Base-by-base conservation (phyloP, 2,113 vertebrate species). In the Dasyurus viverrinus region DNA sequence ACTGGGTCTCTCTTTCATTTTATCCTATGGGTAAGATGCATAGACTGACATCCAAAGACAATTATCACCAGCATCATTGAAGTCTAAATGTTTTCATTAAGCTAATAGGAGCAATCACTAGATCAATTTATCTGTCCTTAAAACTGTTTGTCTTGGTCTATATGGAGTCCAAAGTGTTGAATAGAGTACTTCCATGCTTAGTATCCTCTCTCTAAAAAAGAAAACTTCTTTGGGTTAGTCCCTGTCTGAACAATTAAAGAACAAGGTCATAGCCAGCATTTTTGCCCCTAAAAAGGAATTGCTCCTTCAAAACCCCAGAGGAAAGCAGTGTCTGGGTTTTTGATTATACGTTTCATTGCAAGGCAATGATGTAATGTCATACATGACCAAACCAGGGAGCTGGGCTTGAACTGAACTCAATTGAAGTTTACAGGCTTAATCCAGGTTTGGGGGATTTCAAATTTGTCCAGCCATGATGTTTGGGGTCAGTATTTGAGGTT, bases 341-440 rank as follows among this genome's bases (percentile, higher is more conserved):
- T 98, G 97, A 98, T 98, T 97, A 97, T 96, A 97, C 0, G 95
- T 98, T 97, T 97, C 97, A 97, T 97, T 98, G 95, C 97, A 98
- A 94, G 55, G 97, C 0, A 42, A 24, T 95, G 92, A 98, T 97
- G 98, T 97, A 97, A 98, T 90, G 96, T 95, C 0, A 0, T 95
- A 92, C 0, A 0, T 96, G 97, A 98, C 97, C 98, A 97, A 98
- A 96, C 2, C 0, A 96, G 12, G 90, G 97, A 98, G 95, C 90
- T 0, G 1, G 96, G 89, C 95, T 94, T 92, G 96, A 93, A 93
- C 90, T 11, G 53, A 97, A 97, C 91, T 97, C n/a, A 95, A 92
- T 93, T 98, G 96, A 98, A 98, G 96, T 95, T 98, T 97, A 92
- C 93, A 98, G 92, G 84, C 91, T 97, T 96, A 96, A 96, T 94